phyloP scores from a whole-genome alignment of 2,888 invertebrate species.

The Sipha maydis region DNA sequence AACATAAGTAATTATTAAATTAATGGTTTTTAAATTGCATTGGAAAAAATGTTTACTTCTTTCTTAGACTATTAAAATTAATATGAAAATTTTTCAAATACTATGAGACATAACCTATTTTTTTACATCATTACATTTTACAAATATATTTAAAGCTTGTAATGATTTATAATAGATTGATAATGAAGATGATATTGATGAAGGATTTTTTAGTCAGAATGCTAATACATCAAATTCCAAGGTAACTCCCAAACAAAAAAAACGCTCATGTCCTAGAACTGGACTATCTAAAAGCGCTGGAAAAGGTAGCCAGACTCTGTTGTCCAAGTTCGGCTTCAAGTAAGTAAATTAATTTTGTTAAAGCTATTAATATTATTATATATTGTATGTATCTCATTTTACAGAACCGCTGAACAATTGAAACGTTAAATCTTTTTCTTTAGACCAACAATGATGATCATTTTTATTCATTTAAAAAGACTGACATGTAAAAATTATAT shows the following conservation, averaged over 20 bases:
- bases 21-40: not conserved
- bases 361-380: not conserved
- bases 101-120: not conserved
- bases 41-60: not conserved
- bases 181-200: slow-evolving; percentile 32
- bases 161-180: slow-evolving; percentile 8
- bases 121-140: not conserved
- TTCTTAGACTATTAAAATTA: not conserved
- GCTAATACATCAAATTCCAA: not conserved
- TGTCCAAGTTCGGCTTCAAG: slow-evolving; percentile 56
- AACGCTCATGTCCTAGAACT: slow-evolving; percentile 9
- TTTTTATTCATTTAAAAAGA: not conserved
- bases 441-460: not conserved
- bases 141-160: not conserved
- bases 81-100: not conserved
- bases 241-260: slow-evolving; percentile 21
- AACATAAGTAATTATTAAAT: not conserved
- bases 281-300: slow-evolving; percentile 43
- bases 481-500: not conserved
- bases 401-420: slow-evolving; percentile 17
- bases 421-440: not conserved
- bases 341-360: not conserved
- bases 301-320: slow-evolving; percentile 17
- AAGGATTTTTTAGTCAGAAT: slow-evolving; percentile 56
- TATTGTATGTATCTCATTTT: not conserved